Evolutionary conservation across 2,113 vertebrate species (phyloP).

Genomic region (Tetrax tetrax): DNA sequence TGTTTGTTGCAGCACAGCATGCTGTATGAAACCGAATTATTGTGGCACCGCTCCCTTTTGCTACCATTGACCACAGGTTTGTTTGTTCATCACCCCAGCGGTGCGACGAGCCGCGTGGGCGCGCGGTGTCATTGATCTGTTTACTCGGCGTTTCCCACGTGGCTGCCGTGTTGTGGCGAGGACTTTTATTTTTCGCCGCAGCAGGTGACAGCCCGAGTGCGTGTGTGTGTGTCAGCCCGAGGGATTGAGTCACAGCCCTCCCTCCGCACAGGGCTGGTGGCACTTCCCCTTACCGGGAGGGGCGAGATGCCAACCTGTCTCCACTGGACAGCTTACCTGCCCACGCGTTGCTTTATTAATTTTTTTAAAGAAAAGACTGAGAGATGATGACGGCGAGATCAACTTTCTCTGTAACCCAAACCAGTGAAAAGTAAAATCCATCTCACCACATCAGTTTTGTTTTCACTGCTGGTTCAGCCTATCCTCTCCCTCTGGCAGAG

Average conservation of each 20-base stretch:
- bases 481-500: constrained; percentile 67
- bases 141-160: background rate
- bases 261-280: accelerated
- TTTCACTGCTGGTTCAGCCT: constrained; percentile 75
- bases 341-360: accelerated
- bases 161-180: background rate
- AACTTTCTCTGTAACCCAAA: constrained; percentile 80
- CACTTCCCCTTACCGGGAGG: background rate
- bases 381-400: constrained; percentile 42
- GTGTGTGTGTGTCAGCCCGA: background rate
- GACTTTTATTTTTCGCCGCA: background rate
- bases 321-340: background rate
- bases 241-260: constrained; percentile 59
- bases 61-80: background rate
- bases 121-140: background rate
- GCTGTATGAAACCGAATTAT: accelerated
- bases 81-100: background rate
- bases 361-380: background rate
- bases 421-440: constrained; percentile 79
- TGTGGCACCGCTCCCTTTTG: background rate
- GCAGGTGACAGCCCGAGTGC: background rate
- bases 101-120: background rate
- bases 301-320: accelerated
- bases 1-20: accelerated
- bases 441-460: constrained; percentile 82